Conservation (phyloP, 1,140 invertebrate genomes). For the Micrasema longulum region DNA sequence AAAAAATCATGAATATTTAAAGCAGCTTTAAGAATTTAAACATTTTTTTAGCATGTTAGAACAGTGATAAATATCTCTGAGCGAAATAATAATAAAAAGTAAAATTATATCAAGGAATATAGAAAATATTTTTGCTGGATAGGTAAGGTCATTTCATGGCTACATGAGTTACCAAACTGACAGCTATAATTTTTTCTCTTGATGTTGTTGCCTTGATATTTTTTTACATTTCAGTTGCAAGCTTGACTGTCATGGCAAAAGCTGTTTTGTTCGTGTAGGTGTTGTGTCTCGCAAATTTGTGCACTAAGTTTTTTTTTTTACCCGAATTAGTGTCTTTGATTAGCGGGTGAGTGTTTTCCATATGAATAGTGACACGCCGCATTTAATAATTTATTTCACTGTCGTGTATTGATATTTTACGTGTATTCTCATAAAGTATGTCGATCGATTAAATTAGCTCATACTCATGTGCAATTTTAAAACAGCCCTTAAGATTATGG, state of each 20-base stretch:
- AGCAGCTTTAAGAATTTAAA: too few relatives aligned
- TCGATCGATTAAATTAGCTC: constrained; percentile 49
- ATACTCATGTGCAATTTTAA: constrained; percentile 39
- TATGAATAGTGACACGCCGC: neutral
- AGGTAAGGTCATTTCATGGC: too few relatives aligned
- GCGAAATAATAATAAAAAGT: too few relatives aligned
- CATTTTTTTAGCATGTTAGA: too few relatives aligned
- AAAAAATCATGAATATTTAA: too few relatives aligned
- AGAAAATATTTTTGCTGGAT: too few relatives aligned
- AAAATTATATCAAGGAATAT: too few relatives aligned
- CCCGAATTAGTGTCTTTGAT: constrained; percentile 31
- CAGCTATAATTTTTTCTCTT: too few relatives aligned
- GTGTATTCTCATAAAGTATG: constrained; percentile 29
- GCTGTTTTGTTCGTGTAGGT: constrained; percentile 43
- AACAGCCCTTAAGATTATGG: constrained; percentile 38
- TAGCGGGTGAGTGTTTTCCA: constrained; percentile 28
- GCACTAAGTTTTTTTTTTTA: constrained; percentile 17
- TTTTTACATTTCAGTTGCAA: constrained; percentile 36
- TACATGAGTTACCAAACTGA: too few relatives aligned
- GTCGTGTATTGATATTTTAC: neutral
- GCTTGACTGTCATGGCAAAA: constrained; percentile 49
- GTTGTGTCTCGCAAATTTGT: constrained; percentile 41
- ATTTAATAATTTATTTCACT: neutral
- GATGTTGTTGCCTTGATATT: constrained; percentile 26
- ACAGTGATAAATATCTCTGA: too few relatives aligned